Percentiles rank a stretch among this genome's conserved stretches.
Conservation (phyloP, 2,113 vertebrate genomes). For the Nibea albiflora region DNA sequence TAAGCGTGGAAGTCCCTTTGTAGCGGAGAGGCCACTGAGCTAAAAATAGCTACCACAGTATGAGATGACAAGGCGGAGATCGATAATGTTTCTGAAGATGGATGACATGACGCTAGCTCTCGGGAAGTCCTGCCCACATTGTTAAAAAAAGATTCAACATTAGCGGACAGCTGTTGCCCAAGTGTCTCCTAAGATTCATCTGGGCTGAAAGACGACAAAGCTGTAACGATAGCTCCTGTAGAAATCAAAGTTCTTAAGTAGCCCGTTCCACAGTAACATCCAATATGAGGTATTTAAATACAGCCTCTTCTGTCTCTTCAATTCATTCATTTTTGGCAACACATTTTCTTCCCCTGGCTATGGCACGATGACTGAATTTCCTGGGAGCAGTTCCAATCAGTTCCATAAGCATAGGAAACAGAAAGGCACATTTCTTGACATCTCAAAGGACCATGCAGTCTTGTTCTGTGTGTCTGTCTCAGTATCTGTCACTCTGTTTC, state of each 20-base stretch:
- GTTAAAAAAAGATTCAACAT: conserved; percentile 43
- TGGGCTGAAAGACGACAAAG: conserved; percentile 27
- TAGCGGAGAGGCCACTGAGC: conserved; percentile 19
- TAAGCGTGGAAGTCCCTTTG: conserved; percentile 47
- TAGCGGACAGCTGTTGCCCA: conserved; percentile 27
- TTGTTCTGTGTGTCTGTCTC: conserved; percentile 40
- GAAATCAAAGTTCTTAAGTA: conserved; percentile 22
- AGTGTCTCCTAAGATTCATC: neutral
- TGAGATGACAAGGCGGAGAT: conserved; percentile 55
- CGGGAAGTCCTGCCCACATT: conserved; percentile 44
- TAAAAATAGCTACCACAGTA: conserved; percentile 60
- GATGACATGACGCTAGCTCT: conserved; percentile 50
- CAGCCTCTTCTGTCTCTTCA: conserved; percentile 51
- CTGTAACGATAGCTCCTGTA: conserved; percentile 36
- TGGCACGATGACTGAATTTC: conserved; percentile 75
- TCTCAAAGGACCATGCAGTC: conserved; percentile 50
- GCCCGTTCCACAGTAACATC: conserved; percentile 55
- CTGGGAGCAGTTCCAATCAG: conserved; percentile 61
- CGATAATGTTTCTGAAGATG: conserved; percentile 58
- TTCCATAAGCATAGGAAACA: conserved; percentile 76
- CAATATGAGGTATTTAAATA: conserved; percentile 69
- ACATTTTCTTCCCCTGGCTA: conserved; percentile 63
- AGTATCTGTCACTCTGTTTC: conserved; percentile 33
- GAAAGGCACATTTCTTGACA: conserved; percentile 84
- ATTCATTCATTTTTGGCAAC: conserved; percentile 81